phyloP scores from a whole-genome alignment of 2,888 invertebrate species.

The Prenolepis imparis region DNA sequence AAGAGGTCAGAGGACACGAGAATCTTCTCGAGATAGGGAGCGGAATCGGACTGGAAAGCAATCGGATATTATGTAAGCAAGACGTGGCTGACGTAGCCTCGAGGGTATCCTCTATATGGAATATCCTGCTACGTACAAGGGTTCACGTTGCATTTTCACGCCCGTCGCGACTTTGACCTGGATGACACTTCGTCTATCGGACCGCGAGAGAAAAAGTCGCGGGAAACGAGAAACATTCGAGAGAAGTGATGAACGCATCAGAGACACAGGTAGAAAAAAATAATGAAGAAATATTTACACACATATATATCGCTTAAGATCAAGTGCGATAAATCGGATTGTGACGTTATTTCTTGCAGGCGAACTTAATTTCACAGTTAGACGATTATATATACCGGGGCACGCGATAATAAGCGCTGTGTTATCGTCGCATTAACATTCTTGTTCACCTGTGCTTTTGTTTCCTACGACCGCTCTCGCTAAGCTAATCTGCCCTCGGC shows the following conservation, averaged over 20 bases:
- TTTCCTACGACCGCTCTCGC: conserved; percentile 5
- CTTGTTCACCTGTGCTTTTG: conserved; percentile 49
- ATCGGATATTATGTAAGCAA: conserved; percentile 81
- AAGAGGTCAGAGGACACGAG: conserved; percentile 78
- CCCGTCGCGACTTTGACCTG: conserved; percentile 44
- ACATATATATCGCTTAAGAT: not conserved
- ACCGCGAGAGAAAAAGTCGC: not conserved
- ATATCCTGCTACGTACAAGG: conserved; percentile 32
- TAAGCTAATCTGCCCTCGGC: conserved; percentile 47
- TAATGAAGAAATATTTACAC: not conserved
- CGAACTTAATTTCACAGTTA: conserved; percentile 44
- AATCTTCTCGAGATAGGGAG: conserved; percentile 55
- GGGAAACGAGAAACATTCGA: not conserved
- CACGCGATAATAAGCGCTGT: conserved; percentile 27
- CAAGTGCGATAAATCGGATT: conserved; percentile 21
- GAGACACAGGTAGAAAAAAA: not conserved
- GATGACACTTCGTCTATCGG: conserved; percentile 30
- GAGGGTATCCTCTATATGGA: conserved; percentile 24
- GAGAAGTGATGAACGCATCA: not conserved
- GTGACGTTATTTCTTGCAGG: not conserved
- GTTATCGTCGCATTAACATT: conserved; percentile 55
- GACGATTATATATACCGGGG: conserved; percentile 16
- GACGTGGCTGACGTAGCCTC: conserved; percentile 58
- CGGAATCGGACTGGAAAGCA: conserved; percentile 73
- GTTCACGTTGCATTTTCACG: conserved; percentile 74